Evolutionary conservation across 2,888 invertebrate species (phyloP).

Genomic region (Agriopis marginaria): DNA sequence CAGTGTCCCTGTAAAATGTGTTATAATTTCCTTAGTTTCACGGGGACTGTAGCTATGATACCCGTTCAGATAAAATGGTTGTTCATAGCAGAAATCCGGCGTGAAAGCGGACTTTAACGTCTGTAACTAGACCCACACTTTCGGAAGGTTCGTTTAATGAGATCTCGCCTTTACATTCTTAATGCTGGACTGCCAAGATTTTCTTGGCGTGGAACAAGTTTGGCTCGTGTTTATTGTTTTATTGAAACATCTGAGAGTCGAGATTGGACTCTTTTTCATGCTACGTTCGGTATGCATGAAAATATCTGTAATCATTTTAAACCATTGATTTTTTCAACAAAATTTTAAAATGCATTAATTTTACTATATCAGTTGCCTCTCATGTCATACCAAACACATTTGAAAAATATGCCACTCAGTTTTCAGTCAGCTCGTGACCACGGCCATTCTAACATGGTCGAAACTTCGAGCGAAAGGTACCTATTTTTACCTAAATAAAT

Average conservation of each 20-base stretch:
- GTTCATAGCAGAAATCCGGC: constrained; percentile 46
- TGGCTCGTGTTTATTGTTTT: constrained; percentile 20
- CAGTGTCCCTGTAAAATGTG: constrained; percentile 42
- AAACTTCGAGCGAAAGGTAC: too few species aligned
- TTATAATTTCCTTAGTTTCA: constrained; percentile 50
- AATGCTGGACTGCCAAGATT: constrained; percentile 35
- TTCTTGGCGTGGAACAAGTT: constrained; percentile 19
- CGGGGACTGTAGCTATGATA: constrained; percentile 39
- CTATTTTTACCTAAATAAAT: too few species aligned
- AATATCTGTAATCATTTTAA: too few species aligned
- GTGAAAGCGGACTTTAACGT: constrained; percentile 47
- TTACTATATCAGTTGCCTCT: too few species aligned
- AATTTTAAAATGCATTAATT: too few species aligned
- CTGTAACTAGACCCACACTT: constrained; percentile 51
- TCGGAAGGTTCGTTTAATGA: constrained; percentile 45
- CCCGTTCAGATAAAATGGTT: constrained; percentile 47
- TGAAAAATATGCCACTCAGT: too few species aligned
- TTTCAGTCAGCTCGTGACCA: too few species aligned
- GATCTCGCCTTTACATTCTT: constrained; percentile 47
- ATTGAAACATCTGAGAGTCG: constrained; percentile 19
- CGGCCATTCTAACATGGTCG: too few species aligned
- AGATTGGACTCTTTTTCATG: constrained; percentile 12
- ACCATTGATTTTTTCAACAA: too few species aligned
- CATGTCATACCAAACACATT: too few species aligned
- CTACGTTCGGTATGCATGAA: too few species aligned